Base-by-base conservation (phyloP, 1,140 invertebrate genomes). In the Pseudobourletiella spinata region DNA sequence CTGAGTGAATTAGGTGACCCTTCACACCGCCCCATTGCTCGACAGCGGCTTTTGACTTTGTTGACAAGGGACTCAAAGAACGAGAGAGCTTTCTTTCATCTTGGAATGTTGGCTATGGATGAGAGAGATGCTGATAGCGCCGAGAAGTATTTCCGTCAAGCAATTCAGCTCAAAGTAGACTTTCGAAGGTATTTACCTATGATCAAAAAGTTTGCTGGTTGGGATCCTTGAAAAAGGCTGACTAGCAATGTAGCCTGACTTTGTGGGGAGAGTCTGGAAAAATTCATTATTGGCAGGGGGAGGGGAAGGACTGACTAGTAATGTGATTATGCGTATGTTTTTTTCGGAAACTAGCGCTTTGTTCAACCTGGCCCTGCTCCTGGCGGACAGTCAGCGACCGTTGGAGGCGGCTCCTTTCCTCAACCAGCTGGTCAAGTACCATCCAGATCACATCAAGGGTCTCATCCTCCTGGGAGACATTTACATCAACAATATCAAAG, bases 81-180 rank as follows among this genome's bases (percentile, higher is more conserved):
- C 73, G 91, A 95, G 72, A 80, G 90, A 57, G 87, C 94, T 2
- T 88, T 91, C 74, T 98, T 97, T 74, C 95, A 96, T 78, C 79
- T 96, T 43, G 92, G 90, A 59, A 96, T 97, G 93, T 76, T 98
- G 32, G 89, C 91, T 18, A 97, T 95, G 91, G 93, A 97, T 74
- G 90, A 94, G 72, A 83, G 86, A 30, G 86, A 94, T 72, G 87
- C 85, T 24, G 81, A 83, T n/a, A 85, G 86, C 66, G 92, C 93
- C 0, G 91, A 94, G 73, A 82, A 86, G 43, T 93, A 88, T 84
- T 94, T 95, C 74, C 79, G 89, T 50, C 84, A 85, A 39, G 89
- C 89, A 1, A 85, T 93, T 4, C 84, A 91, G 70, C 77, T 93
- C 1, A 72, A 69, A 46, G 65, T 62, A 18, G 69, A 69, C 42